A percentile compares a stretch with the other conserved stretches of the same genome.
Evolutionary conservation across 1,140 invertebrate species (phyloP).

Genomic region (Ericerus pela): DNA sequence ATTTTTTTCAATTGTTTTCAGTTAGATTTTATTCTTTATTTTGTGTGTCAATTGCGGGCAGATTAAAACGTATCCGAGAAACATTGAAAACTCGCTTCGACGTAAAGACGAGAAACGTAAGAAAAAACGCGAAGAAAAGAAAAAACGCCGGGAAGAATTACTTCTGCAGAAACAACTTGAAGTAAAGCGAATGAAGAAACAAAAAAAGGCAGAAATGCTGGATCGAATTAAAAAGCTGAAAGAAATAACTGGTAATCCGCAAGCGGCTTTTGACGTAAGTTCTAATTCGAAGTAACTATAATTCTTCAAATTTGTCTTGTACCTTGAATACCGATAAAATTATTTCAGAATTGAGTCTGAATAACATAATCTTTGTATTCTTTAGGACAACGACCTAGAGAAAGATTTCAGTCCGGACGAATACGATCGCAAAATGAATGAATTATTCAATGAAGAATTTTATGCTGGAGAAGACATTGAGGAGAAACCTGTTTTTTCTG

Average conservation of each 20-base stretch:
- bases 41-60: slow-evolving; percentile 31
- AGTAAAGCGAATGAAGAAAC: slow-evolving; percentile 65
- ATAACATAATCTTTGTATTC: not conserved
- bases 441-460: slow-evolving; percentile 74
- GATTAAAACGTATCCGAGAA: slow-evolving; percentile 81
- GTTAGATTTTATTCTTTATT: not conserved
- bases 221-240: slow-evolving; percentile 76
- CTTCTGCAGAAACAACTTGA: slow-evolving; percentile 72
- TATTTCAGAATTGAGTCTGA: too few relatives aligned
- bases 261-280: slow-evolving; percentile 34
- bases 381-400: slow-evolving; percentile 44
- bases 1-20: slow-evolving; percentile 1
- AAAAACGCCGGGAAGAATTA: slow-evolving; percentile 64
- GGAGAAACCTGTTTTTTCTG: slow-evolving; percentile 18
- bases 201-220: slow-evolving; percentile 81
- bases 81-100: slow-evolving; percentile 66
- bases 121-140: slow-evolving; percentile 55
- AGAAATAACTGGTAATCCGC: slow-evolving; percentile 72
- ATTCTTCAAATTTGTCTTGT: too few relatives aligned
- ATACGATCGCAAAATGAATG: slow-evolving; percentile 74
- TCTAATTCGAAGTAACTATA: not conserved
- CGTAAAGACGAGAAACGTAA: slow-evolving; percentile 63
- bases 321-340: too few relatives aligned
- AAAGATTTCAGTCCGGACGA: slow-evolving; percentile 87
- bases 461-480: slow-evolving; percentile 44